Evolutionary conservation across 2,888 invertebrate species (phyloP), one percentile per base, ranked within the genome.

Genomic region (Hedychridium roseum): DNA sequence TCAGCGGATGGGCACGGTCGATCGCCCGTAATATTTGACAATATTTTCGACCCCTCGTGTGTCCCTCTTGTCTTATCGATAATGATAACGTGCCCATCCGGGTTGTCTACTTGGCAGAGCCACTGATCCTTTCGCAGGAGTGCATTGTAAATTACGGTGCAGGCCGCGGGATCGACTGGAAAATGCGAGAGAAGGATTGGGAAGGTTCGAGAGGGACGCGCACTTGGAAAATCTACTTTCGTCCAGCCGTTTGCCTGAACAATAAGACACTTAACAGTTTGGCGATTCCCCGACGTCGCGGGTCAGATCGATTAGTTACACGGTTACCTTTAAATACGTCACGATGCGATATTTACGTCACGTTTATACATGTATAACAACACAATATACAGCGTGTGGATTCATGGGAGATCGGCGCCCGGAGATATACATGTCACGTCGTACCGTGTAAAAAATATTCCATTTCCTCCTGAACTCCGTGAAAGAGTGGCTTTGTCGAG

Each of bases 241-340:
- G 65, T 71, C 72, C 74, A 75, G 74, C 70, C 68, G 66, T 60
- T 70, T 71, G 68, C 70, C 70, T 64, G 74, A 76, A 77, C 75
- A 73, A 75, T 76, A 78, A 78, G 77, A 78, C 77, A 78, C 77
- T 75, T 74, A 78, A 77, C 73, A 76, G 74, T 77, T 77, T 65
- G 61, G 53, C 58, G 66, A 62, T 58, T 59, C 57, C 58, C 54
- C 63, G 34, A 30, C 43, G 56, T 53, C 54, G 52, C 54, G 56
- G 17, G 50, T 37, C 53, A 50, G 63, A 68, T 64, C 68, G 50
- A 50, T 53, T 42, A 54, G 46, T 61, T 47, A 32, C 43, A 37
- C 41, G 15, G 35, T 16, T 50, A 50, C n/a, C 26, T 50, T 41
- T 40, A 40, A 21, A 16, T 9, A 37, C 46, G 30, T 32, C 45